Evolutionary conservation across 2,113 vertebrate species (phyloP).

Genomic region (Ceyx cyanopectus): DNA sequence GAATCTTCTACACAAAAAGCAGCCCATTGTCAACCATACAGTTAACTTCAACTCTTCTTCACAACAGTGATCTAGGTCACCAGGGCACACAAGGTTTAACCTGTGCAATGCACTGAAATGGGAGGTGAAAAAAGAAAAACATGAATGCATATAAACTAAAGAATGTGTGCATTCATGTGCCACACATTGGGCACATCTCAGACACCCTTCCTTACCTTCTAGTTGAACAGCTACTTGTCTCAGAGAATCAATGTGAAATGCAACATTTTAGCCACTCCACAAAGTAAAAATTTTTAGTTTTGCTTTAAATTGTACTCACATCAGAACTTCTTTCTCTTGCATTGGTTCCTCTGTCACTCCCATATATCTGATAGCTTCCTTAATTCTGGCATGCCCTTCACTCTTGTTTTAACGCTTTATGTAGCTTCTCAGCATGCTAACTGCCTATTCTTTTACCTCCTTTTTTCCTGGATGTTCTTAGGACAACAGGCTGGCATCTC

Average conservation of each 20-base stretch:
- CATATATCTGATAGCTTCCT: neutral
- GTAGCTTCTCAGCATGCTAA: neutral
- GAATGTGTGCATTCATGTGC: neutral
- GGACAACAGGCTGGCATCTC: neutral
- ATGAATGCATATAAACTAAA: neutral
- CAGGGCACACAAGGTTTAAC: neutral
- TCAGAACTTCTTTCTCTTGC: neutral
- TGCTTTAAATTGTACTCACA: neutral
- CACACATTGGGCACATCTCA: neutral
- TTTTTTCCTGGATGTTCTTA: neutral
- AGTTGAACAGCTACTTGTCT: neutral
- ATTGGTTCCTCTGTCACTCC: neutral
- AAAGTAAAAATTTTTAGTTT: neutral
- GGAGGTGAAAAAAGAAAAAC: neutral
- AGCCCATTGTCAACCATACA: neutral
- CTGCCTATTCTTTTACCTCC: neutral
- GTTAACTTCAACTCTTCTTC: neutral
- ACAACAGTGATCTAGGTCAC: accelerated
- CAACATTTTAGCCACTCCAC: neutral
- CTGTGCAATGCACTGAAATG: neutral
- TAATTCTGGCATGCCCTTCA: neutral
- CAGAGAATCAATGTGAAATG: neutral
- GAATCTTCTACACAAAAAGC: neutral
- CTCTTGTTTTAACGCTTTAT: neutral
- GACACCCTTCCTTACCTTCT: neutral